phyloP scores from a whole-genome alignment of 2,888 invertebrate genomes.

The Phyllotreta cruciferae region DNA sequence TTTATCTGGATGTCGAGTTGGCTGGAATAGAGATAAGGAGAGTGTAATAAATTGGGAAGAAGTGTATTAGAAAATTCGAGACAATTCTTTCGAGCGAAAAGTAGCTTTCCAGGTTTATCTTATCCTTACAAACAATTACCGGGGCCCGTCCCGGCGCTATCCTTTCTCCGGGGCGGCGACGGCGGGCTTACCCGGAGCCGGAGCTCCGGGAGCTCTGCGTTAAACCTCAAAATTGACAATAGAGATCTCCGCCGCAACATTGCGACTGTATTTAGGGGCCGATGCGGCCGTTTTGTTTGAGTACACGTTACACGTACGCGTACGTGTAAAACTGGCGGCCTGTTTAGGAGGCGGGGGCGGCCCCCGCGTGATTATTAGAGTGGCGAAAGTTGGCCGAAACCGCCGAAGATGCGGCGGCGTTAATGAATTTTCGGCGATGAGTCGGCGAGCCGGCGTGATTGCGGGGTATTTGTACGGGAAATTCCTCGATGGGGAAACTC shows the following conservation, averaged over 20 bases:
- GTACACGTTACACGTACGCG: too few species aligned
- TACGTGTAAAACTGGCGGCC: too few species aligned
- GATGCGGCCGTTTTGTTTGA: neutral
- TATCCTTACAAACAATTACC: constrained; percentile 21
- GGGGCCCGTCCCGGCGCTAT: constrained; percentile 6
- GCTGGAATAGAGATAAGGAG: neutral
- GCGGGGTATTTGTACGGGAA: too few species aligned
- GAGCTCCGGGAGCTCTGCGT: constrained; percentile 10
- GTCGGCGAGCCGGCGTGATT: too few species aligned
- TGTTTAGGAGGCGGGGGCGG: too few species aligned
- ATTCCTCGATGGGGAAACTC: too few species aligned
- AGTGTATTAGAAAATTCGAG: constrained; percentile 6
- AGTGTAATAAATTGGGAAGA: neutral
- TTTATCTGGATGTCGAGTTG: too few species aligned
- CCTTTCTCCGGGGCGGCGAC: constrained; percentile 5
- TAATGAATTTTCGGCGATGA: too few species aligned
- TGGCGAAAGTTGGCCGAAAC: too few species aligned
- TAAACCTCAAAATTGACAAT: constrained; percentile 18
- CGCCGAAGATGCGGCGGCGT: too few species aligned
- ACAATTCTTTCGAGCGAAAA: constrained; percentile 12
- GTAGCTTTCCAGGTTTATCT: constrained; percentile 16
- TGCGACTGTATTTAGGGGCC: constrained; percentile 9
- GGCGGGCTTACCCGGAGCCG: constrained; percentile 9
- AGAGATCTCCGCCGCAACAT: constrained; percentile 13
- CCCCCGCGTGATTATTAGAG: too few species aligned